Evolutionary conservation across 2,888 invertebrate genomes (phyloP).

Genomic region (Cremastobaeus sp.): DNA sequence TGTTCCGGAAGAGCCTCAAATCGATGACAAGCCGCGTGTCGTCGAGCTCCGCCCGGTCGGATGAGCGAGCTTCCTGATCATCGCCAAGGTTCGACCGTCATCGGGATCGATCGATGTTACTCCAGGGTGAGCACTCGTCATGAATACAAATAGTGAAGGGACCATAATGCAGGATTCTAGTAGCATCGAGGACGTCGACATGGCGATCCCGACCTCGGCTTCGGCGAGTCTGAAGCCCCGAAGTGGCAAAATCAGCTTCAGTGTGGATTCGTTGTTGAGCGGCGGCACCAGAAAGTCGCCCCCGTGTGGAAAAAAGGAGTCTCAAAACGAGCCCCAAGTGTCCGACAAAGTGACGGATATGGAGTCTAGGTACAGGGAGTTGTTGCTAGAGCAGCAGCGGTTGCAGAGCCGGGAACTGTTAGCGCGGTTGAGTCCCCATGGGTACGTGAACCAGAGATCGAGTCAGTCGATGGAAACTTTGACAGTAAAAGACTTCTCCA

Average conservation of each 20-base stretch:
- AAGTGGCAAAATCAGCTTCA: slow-evolving; percentile 84
- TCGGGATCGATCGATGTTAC: slow-evolving; percentile 27
- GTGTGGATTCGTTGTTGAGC: slow-evolving; percentile 84
- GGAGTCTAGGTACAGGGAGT: slow-evolving; percentile 72
- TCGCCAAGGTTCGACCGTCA: slow-evolving; percentile 26
- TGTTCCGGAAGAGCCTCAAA: neutral
- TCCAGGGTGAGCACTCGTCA: slow-evolving; percentile 41
- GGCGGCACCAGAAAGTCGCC: slow-evolving; percentile 73
- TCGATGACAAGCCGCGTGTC: slow-evolving; percentile 24
- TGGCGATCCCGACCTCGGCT: slow-evolving; percentile 67
- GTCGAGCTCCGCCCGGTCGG: slow-evolving; percentile 15
- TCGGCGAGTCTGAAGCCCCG: slow-evolving; percentile 74
- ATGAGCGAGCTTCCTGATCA: slow-evolving; percentile 51
- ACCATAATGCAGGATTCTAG: slow-evolving; percentile 67
- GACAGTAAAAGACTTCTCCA: slow-evolving; percentile 74
- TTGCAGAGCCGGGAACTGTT: slow-evolving; percentile 72
- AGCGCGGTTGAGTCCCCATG: slow-evolving; percentile 73
- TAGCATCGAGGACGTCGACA: slow-evolving; percentile 64
- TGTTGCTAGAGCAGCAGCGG: slow-evolving; percentile 73
- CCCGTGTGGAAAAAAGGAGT: slow-evolving; percentile 38
- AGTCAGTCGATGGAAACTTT: slow-evolving; percentile 63
- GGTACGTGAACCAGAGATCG: slow-evolving; percentile 63
- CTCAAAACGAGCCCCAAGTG: slow-evolving; percentile 12
- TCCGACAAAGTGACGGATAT: slow-evolving; percentile 70
- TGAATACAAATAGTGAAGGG: slow-evolving; percentile 66